phyloP scores from a whole-genome alignment of 2,797 vertebrate species.

The Falco columbarius region DNA sequence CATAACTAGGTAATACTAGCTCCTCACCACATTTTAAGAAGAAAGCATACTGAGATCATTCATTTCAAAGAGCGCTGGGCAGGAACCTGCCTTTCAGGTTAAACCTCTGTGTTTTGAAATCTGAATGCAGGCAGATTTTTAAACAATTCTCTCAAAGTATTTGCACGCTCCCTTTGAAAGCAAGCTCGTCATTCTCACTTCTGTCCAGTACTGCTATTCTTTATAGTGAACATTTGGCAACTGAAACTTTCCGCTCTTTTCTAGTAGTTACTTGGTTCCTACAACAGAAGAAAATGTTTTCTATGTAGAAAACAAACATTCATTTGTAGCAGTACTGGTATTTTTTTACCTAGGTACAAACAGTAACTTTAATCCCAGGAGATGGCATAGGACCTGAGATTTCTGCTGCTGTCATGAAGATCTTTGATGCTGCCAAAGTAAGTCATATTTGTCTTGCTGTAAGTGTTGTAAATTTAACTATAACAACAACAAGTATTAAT shows the following conservation, averaged over 20 bases:
- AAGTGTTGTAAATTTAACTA: background rate
- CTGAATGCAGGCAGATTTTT: background rate
- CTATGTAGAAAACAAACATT: background rate
- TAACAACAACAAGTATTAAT: background rate
- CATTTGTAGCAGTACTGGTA: background rate
- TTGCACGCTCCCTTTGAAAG: background rate
- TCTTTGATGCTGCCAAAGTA: slow-evolving; percentile 94
- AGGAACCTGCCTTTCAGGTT: background rate
- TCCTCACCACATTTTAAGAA: background rate
- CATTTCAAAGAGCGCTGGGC: background rate
- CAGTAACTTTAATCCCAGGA: slow-evolving; percentile 95
- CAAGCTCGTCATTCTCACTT: background rate
- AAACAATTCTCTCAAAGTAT: background rate
- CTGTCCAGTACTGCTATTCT: background rate
- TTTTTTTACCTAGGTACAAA: slow-evolving; percentile 82
- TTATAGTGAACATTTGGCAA: background rate
- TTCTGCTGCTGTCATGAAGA: slow-evolving; percentile 91
- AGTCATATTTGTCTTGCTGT: slow-evolving; percentile 4
- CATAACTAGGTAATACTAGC: background rate
- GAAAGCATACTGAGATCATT: background rate
- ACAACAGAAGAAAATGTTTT: background rate
- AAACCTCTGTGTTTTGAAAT: background rate
- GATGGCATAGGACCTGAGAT: slow-evolving; percentile 98
- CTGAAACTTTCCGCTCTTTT: background rate
- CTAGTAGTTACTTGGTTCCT: background rate